A percentile compares a stretch with the other conserved stretches of the same genome.
phyloP scores from a whole-genome alignment of 2,888 invertebrate species.

The Himalopsyche tibetana region DNA sequence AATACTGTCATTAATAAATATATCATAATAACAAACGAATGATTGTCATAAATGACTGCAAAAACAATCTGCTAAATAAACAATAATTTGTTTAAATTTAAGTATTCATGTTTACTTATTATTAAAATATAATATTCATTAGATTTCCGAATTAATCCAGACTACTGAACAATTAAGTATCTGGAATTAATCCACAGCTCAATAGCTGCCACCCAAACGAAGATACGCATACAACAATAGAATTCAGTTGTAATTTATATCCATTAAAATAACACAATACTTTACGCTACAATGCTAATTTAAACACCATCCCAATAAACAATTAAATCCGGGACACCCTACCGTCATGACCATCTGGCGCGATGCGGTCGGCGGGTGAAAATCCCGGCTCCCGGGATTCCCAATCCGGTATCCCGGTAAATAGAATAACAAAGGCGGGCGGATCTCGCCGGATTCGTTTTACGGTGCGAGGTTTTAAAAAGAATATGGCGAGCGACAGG shows the following conservation, averaged over 20 bases:
- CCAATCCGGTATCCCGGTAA: constrained; percentile 1
- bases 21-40: too few species aligned
- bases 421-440: constrained; percentile 13
- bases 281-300: not conserved
- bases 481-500: constrained; percentile 17
- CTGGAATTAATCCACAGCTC: too few species aligned
- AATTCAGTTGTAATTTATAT: not conserved
- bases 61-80: too few species aligned
- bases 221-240: not conserved
- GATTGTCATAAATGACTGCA: too few species aligned
- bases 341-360: not conserved
- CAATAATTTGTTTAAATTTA: too few species aligned
- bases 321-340: not conserved
- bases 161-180: too few species aligned
- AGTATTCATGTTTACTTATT: too few species aligned
- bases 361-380: not conserved
- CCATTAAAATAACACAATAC: constrained; percentile 11
- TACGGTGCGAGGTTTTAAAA: constrained; percentile 27
- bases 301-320: constrained; percentile 14
- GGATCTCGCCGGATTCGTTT: not conserved
- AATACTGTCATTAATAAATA: too few species aligned
- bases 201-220: too few species aligned
- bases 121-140: not conserved
- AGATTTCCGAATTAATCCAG: not conserved
- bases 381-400: constrained; percentile 16